phyloP scores from a whole-genome alignment of 2,113 vertebrate species.

The Pelecanus crispus region DNA sequence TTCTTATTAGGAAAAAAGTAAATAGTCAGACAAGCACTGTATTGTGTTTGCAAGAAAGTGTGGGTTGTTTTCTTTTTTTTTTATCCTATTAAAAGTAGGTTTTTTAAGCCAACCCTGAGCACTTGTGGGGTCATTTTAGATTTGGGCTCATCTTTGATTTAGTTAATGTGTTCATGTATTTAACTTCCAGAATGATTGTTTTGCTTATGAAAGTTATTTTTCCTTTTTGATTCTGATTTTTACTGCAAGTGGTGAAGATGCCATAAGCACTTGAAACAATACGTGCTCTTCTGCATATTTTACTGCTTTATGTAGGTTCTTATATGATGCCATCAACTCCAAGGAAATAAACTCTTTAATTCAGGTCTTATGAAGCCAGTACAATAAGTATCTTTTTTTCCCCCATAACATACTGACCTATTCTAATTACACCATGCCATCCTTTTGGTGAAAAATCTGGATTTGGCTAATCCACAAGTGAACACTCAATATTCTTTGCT shows the following conservation, averaged over 20 bases:
- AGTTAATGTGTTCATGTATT: background rate
- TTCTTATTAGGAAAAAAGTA: background rate
- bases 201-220: background rate
- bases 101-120: background rate
- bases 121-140: background rate
- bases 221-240: background rate
- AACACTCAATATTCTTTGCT: background rate
- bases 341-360: background rate
- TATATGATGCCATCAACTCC: background rate
- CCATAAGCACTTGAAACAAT: background rate
- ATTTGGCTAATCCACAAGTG: background rate
- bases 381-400: background rate
- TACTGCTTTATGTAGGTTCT: background rate
- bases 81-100: background rate
- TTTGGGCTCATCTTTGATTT: background rate
- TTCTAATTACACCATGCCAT: background rate
- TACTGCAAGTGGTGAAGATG: background rate
- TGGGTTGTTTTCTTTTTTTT: accelerated
- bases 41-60: background rate
- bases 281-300: background rate
- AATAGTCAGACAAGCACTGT: background rate
- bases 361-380: background rate
- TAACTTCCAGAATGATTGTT: background rate
- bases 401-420: background rate
- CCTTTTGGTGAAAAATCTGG: background rate